Base-by-base conservation (phyloP, 2,888 invertebrate genomes). In the Orchestes rusci region DNA sequence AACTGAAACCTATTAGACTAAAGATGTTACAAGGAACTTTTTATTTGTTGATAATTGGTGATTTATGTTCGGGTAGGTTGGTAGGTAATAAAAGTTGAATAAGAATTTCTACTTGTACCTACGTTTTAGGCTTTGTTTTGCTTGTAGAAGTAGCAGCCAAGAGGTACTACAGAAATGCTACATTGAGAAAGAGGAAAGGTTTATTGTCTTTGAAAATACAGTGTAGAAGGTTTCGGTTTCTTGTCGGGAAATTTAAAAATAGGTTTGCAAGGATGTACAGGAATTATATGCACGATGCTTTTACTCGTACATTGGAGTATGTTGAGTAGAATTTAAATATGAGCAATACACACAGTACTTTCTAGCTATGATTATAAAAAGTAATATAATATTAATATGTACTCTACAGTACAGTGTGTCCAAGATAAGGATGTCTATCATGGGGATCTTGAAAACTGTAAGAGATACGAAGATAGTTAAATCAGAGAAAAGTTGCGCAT, bases 1-100 rank as follows among this genome's bases (percentile, higher is more conserved):
- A 66, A 43, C 68, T 80, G 39, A 74, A 79, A 53, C 81, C 84
- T 0, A 75, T 85, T 10, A 82, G 77, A 37, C 67, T 84, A 43
- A 75, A 77, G 57, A 84, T 83, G 79, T 62, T 85, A 1, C 80
- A 81, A 49, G 84, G 84, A 3, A 80, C 83, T 3, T 85, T 85
- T 62, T 81, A 82, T 60, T 71, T 83, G 28, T 70, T 84, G 4
- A 69, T 77, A 5, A 73, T 81, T 34, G 85, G 84, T 16, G 73
- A 78, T 58, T 59, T 73, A 5, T 59, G 77, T 33, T 77, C 83
- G 59, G 76, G 80, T 78, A 62, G 53, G 20, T n/a, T n/a, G n/a
- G n/a, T n/a, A n/a, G n/a, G n/a, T n/a, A n/a, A n/a, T n/a, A n/a
- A n/a, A n/a, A n/a, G n/a, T n/a, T n/a, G n/a, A n/a, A n/a, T n/a